Conservation (phyloP, 2,888 invertebrate species). For the Coecobrya sp. region DNA sequence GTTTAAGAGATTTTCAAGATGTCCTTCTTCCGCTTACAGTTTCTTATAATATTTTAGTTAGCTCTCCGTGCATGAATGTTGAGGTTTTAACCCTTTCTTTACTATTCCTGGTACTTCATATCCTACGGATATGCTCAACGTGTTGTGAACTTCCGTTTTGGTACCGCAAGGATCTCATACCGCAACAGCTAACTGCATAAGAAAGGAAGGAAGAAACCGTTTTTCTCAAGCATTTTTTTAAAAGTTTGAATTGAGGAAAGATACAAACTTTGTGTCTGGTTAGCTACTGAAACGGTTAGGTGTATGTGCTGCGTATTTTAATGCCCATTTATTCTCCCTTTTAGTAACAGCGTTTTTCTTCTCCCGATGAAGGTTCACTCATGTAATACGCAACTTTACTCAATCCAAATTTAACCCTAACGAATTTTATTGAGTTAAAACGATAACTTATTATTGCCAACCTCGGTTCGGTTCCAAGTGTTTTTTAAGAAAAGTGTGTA, state of each 20-base stretch:
- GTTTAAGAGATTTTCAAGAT: slow-evolving; percentile 67
- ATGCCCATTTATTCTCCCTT: slow-evolving; percentile 64
- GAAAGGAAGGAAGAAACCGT: slow-evolving; percentile 28
- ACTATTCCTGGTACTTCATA: slow-evolving; percentile 55
- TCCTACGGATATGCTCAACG: slow-evolving; percentile 71
- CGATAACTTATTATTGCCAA: too few species aligned
- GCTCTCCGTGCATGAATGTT: not conserved
- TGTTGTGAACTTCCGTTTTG: slow-evolving; percentile 70
- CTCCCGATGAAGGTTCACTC: not conserved
- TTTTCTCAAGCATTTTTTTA: not conserved
- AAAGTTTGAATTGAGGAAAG: slow-evolving; percentile 11
- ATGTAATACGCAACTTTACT: not conserved
- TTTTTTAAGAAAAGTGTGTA: too few species aligned
- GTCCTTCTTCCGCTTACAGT: slow-evolving; percentile 54
- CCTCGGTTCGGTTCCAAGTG: too few species aligned
- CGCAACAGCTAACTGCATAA: not conserved
- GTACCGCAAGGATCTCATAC: slow-evolving; percentile 55
- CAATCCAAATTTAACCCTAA: too few species aligned
- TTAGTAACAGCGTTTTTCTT: slow-evolving; percentile 60
- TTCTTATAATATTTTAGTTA: slow-evolving; percentile 44
- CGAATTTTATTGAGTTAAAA: too few species aligned
- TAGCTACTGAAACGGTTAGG: not conserved
- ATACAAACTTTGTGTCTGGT: slow-evolving; percentile 2
- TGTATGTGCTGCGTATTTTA: not conserved
- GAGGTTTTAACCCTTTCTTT: slow-evolving; percentile 59